These are phyloP conservation scores for Lymantria dispar DNA, from an alignment of 2,888 invertebrate species.

Conservation along the genomic window DNA sequence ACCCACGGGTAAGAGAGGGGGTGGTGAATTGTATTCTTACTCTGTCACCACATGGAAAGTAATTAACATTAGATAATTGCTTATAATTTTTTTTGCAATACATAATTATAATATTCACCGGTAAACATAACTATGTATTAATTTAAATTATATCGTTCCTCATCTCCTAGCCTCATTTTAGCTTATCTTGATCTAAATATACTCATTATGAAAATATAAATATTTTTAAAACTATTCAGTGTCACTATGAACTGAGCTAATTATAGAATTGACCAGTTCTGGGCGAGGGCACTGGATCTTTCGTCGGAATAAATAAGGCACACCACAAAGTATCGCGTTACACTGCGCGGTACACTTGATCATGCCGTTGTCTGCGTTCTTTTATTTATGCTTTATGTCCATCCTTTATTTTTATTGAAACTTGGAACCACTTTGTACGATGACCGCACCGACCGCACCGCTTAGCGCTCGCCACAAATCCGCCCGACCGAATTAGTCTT, in stretches of 20 bases:
- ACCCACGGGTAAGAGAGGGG: too few species aligned
- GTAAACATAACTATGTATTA: too few species aligned
- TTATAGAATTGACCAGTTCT: slow-evolving; percentile 55
- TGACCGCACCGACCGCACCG: slow-evolving; percentile 64
- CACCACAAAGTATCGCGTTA: slow-evolving; percentile 70
- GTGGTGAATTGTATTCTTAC: too few species aligned
- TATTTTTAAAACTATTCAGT: slow-evolving; percentile 28
- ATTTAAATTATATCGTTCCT: background rate
- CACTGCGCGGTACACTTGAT: slow-evolving; percentile 75
- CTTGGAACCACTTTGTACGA: slow-evolving; percentile 58
- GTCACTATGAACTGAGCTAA: slow-evolving; percentile 51
- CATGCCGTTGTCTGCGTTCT: slow-evolving; percentile 68
- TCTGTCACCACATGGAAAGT: too few species aligned
- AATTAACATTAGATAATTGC: background rate
- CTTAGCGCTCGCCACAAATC: slow-evolving; percentile 58
- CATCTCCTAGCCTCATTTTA: too few species aligned
- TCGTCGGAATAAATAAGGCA: slow-evolving; percentile 51
- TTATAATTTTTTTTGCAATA: background rate
- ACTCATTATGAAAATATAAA: slow-evolving; percentile 32
- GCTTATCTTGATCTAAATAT: slow-evolving; percentile 29
- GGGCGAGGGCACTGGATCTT: slow-evolving; percentile 29
- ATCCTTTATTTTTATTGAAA: slow-evolving; percentile 56
- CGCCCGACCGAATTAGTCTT: slow-evolving; percentile 42
- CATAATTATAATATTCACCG: background rate
- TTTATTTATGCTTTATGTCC: slow-evolving; percentile 60